Percentiles rank a stretch among this genome's conserved stretches.
Evolutionary conservation across 2,888 invertebrate genomes (phyloP).

Genomic region (Cenopis cana): DNA sequence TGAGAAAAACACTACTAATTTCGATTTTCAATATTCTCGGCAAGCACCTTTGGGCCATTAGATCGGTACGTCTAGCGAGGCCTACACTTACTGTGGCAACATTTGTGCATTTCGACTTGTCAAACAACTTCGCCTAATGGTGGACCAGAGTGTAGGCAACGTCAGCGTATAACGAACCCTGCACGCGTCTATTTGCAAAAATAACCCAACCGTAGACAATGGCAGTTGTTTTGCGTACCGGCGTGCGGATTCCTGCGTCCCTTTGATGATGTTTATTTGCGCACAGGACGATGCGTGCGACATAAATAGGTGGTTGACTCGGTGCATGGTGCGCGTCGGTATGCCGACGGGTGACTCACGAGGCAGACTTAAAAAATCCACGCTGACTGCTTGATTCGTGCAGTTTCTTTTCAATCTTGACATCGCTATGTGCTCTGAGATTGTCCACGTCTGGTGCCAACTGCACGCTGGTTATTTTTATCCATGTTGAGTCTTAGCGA

Average conservation of each 20-base stretch:
- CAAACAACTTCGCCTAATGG: too few relatives aligned
- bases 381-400: constrained; percentile 52
- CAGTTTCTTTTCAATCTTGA: constrained; percentile 56
- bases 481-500: constrained; percentile 19
- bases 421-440: constrained; percentile 51
- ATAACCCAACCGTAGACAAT: constrained; percentile 83
- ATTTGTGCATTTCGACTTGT: too few relatives aligned
- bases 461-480: constrained; percentile 35
- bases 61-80: too few relatives aligned
- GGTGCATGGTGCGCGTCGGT: constrained; percentile 76
- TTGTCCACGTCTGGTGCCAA: constrained; percentile 51
- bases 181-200: constrained; percentile 75
- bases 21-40: too few relatives aligned
- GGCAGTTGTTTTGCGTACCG: constrained; percentile 75
- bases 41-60: too few relatives aligned
- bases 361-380: constrained; percentile 70
- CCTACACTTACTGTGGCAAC: too few relatives aligned
- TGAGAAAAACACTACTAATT: too few relatives aligned
- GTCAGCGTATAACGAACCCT: constrained; percentile 49
- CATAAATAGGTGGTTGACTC: constrained; percentile 84
- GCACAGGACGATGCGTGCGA: constrained; percentile 72
- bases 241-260: constrained; percentile 75
- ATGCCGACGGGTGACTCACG: constrained; percentile 74
- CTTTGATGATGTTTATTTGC: constrained; percentile 85
- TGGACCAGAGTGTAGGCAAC: too few relatives aligned